Base-by-base conservation (phyloP, 2,113 vertebrate species). In the Spea bombifrons region DNA sequence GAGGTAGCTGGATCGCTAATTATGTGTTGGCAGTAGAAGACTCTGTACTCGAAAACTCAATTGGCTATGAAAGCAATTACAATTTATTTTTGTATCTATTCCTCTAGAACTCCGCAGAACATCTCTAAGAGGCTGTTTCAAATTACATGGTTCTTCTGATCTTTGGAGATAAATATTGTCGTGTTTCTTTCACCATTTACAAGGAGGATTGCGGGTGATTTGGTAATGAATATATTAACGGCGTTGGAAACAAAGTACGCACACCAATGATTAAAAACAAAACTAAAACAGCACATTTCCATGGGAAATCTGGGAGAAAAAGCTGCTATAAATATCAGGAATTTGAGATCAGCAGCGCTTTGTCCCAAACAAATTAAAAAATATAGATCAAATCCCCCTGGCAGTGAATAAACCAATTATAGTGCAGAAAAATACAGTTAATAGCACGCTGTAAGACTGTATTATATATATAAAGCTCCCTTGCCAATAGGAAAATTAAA, bases 381-480 rank as follows among this genome's bases (percentile, higher is more conserved):
- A 55, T 68, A 59, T 66, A 59, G 65, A 68, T 70, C 48, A 53
- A 77, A 9, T 77, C 44, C 66, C 66, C 57, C 55, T 15, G 75
- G 53, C 75, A 55, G 45, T 3, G 75, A 77, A 71, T 77, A 77
- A 70, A 70, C 67, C 67, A 69, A 77, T 77, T 77, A 77, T 46
- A 59, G 75, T 61, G 70, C 30, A 74, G 66, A 69, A 69, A 59
- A 68, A 66, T 52, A 52, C 63, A 66, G 30, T 46, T 52, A 66
- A 53, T 45, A 17, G 30, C 9, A 50, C n/a, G 46, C 43, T 68
- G 68, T 53, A 52, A 76, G 9, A 52, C 45, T 75, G 16, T 52
- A 50, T 59, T 76, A 57, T 53, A 59, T 76, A 52, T 53, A 59
- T 76, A 66, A 2, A 55, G 5, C 4, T 69, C 66, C 65, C 52